Percentiles rank a stretch among this genome's conserved stretches.
Evolutionary conservation across 1,140 invertebrate species (phyloP).

Genomic region (Coelopa frigida): DNA sequence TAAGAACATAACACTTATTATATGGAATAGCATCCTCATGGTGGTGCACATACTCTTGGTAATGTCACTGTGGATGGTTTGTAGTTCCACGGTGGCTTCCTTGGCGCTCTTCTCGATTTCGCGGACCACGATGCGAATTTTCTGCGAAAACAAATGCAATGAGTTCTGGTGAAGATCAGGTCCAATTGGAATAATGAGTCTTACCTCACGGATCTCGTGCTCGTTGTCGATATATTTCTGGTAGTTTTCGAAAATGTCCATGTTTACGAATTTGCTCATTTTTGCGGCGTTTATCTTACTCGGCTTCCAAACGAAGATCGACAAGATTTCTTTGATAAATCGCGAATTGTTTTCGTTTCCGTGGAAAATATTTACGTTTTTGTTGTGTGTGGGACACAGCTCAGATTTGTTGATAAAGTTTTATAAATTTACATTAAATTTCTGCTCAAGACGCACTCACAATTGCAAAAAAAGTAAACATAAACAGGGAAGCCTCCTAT

Average conservation of each 20-base stretch:
- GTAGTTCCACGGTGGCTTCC: constrained; percentile 62
- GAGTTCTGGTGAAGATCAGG: background rate
- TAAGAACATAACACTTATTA: constrained; percentile 1
- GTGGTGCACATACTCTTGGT: constrained; percentile 50
- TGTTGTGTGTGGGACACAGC: no score
- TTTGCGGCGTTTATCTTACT: no score
- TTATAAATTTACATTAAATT: no score
- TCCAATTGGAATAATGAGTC: constrained; percentile 14
- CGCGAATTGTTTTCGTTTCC: no score
- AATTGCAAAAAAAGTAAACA: no score
- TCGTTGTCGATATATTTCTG: constrained; percentile 58
- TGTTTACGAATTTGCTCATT: constrained; percentile 31
- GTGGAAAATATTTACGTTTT: no score
- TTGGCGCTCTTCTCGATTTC: constrained; percentile 62
- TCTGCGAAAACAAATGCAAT: constrained; percentile 45
- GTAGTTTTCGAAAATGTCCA: constrained; percentile 55
- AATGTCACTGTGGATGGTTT: constrained; percentile 62
- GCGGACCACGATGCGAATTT: constrained; percentile 59
- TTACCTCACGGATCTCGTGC: constrained; percentile 58
- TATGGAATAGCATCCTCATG: background rate
- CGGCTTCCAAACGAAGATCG: no score
- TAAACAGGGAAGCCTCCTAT: no score
- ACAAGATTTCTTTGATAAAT: no score
- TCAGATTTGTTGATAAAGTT: no score
- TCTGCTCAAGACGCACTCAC: no score